Evolutionary conservation across 2,797 vertebrate genomes (phyloP), one percentile per base, ranked within the genome.

Genomic region (Cyclura pinguis): DNA sequence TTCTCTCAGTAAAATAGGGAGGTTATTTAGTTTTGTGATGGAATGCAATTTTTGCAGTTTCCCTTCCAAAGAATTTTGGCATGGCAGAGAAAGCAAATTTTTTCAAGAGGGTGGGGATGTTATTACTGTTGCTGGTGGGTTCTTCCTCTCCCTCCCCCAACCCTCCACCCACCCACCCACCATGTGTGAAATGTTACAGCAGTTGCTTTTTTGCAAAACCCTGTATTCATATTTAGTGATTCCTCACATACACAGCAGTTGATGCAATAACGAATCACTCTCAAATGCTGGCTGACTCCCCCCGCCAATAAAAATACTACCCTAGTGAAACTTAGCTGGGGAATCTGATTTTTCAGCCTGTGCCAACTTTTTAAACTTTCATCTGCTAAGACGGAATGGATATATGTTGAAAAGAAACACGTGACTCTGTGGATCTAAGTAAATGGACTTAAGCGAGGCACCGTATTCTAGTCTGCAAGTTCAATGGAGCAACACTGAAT

Each of bases 61-160:
- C 82, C 77, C 81, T 84, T 91, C 81, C 81, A 80, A 84, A 77
- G 62, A 91, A 91, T 88, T 73, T 88, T 91, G 90, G 90, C 90
- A 88, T 20, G 1, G 4, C 47, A 80, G 24, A 80, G 47, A 27
- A 84, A 80, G 67, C 42, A 47, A 29, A 47, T 38, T 87, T 78
- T 78, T 81, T 5, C 57, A 84, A 69, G 74, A 72, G 81, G 73
- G 81, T 72, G 62, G 81, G 24, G 74, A n/a, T 47, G 73, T 57
- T 87, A 77, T 91, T 72, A 88, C 62, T 80, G 13, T 76, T 91
- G 57, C 57, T 84, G 73, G 16, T 78, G 59, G 42, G n/a, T 84
- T 89, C 12, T 50, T 50, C 22, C 1, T 73, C 84, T 55, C n/a
- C 55, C 22, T 3, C 62, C 29, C 52, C 52, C 50, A 47, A 62